A percentile compares a stretch with the other conserved stretches of the same genome.
phyloP scores from a whole-genome alignment of 2,797 vertebrate genomes.

The Numenius phaeopus region DNA sequence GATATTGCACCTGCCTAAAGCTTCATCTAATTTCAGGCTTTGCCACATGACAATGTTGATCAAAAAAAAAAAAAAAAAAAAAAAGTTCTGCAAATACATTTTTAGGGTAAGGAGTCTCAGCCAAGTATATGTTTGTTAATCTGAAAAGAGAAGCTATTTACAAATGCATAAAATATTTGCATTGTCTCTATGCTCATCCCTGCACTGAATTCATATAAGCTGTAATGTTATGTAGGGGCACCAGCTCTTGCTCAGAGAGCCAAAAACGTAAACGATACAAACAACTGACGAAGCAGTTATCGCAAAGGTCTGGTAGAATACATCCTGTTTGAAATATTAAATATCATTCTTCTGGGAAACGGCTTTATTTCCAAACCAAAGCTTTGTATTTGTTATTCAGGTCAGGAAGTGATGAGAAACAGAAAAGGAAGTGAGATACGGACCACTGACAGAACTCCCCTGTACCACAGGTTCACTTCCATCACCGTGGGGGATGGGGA shows the following conservation, averaged over 20 bases:
- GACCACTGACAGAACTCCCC: background rate
- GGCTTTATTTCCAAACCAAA: background rate
- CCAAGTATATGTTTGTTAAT: background rate
- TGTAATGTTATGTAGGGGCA: background rate
- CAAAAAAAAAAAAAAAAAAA: background rate
- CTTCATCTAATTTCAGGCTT: background rate
- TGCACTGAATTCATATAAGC: background rate
- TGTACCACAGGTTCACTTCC: background rate
- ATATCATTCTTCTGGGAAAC: slow-evolving; percentile 21
- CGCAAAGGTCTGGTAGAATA: background rate
- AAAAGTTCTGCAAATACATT: background rate
- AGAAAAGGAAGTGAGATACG: background rate
- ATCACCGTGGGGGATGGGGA: background rate
- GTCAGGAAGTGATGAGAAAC: background rate
- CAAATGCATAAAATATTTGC: background rate
- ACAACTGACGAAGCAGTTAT: background rate
- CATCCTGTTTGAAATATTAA: slow-evolving; percentile 38
- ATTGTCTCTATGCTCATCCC: background rate
- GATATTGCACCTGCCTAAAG: background rate
- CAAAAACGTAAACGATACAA: background rate
- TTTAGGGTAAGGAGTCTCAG: background rate
- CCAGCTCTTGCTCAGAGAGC: background rate
- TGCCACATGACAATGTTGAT: background rate
- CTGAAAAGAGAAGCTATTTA: background rate
- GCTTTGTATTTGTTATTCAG: background rate